Conservation (phyloP, 2,113 vertebrate species). For the Origma solitaria region DNA sequence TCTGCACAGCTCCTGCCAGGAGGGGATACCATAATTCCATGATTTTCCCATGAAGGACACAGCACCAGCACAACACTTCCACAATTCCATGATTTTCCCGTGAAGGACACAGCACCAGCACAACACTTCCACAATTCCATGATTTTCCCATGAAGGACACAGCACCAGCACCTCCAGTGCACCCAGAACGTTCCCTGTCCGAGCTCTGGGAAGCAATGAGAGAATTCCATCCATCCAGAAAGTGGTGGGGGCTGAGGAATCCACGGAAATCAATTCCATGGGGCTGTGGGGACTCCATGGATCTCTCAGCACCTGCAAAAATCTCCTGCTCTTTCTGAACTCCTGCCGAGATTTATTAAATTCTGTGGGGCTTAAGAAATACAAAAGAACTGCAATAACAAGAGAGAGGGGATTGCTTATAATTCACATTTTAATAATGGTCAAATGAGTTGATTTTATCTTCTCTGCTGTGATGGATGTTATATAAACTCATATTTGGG, state of each 20-base stretch:
- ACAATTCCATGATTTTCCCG: too few relatives aligned
- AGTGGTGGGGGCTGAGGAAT: accelerated
- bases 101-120: too few relatives aligned
- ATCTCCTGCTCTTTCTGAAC: neutral
- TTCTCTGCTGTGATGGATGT: neutral
- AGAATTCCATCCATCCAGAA: accelerated
- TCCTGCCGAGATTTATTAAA: neutral
- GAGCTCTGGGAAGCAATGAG: neutral
- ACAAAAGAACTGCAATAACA: neutral
- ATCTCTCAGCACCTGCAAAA: neutral
- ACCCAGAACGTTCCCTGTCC: neutral
- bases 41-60: too few relatives aligned
- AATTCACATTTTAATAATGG: constrained; percentile 6
- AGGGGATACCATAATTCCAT: too few relatives aligned
- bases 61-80: too few relatives aligned
- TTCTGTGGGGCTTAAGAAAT: neutral
- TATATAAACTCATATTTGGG: neutral
- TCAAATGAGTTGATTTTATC: neutral
- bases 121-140: too few relatives aligned
- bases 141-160: too few relatives aligned
- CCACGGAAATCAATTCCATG: neutral
- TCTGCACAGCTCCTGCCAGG: too few relatives aligned
- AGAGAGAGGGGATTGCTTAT: neutral
- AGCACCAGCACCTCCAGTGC: too few relatives aligned
- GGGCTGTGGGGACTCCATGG: accelerated